Evolutionary conservation across 2,113 vertebrate genomes (phyloP), one percentile per base, ranked within the genome.

Genomic region (Holacanthus passer): DNA sequence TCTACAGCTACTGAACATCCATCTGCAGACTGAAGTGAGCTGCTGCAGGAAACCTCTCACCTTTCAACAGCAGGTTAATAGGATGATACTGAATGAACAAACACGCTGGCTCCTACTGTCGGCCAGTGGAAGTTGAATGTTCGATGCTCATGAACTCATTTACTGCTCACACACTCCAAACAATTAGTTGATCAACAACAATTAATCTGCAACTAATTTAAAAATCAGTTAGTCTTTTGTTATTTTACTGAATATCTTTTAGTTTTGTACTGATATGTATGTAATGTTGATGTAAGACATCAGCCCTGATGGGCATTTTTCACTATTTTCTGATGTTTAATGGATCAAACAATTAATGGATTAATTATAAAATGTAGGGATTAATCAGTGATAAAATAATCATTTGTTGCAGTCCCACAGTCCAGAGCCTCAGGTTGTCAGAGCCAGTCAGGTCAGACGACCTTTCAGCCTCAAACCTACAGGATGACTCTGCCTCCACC

Each of bases 401-500:
- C 17, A 4, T 37, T 37, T 5, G 13, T n/a, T 50, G 17, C 52
- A 71, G 37, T 10, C 52, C 17, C 29, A 22, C 17, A 22, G 31
- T 60, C 13, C 29, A 11, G n/a, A n/a, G n/a, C 41, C 20, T 8
- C 27, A 45, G 11, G 19, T 22, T 22, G 39, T 29, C 12, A 3
- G 2, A 17, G 67, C 1, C 1, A 41, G n/a, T 20, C 3, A 4
- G 3, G 16, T 56, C 29, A 32, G 8, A 3, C 19, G 43, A 22
- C 17, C 7, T 63, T 35, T 31, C 2, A 39, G 45, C 53, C 20
- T 53, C 24, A 62, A 1, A 39, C 29, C 55, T 29, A 3, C 64
- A 52, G 5, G 12, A 29, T 2, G 3, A 8, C 84, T 90, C 13
- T 87, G 69, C 17, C 35, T 62, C 76, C 79, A 74, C 62, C 86